Evolutionary conservation across 1,140 invertebrate genomes (phyloP).

Genomic region (Bombus waltoni): DNA sequence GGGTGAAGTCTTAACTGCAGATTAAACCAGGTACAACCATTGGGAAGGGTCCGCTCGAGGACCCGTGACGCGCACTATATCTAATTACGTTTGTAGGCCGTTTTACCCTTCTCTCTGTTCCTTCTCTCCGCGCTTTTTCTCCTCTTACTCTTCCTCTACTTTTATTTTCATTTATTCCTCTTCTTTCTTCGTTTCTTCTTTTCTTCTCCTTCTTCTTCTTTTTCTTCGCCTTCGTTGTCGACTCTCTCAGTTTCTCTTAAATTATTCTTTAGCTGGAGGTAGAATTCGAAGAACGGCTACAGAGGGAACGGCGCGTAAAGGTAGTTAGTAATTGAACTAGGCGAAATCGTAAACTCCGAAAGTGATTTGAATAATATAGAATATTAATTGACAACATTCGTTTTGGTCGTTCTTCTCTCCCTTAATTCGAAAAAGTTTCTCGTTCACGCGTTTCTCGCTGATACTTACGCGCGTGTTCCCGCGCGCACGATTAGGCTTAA

Average conservation of each 20-base stretch:
- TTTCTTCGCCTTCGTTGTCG: slow-evolving; percentile 55
- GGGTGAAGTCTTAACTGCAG: slow-evolving; percentile 52
- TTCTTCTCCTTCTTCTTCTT: neutral
- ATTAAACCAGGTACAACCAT: slow-evolving; percentile 69
- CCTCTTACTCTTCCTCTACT: too few relatives aligned
- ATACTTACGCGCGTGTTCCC: neutral
- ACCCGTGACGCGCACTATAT: slow-evolving; percentile 14
- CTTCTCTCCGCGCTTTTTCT: neutral
- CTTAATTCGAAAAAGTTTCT: neutral
- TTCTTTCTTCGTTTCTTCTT: neutral
- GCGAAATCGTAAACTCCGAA: slow-evolving; percentile 33
- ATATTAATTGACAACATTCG: slow-evolving; percentile 80
- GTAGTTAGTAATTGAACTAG: slow-evolving; percentile 71
- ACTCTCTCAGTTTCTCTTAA: slow-evolving; percentile 13
- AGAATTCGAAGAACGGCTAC: slow-evolving; percentile 57
- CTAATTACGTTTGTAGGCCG: slow-evolving; percentile 58
- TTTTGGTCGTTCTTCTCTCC: slow-evolving; percentile 67
- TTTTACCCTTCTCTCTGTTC: slow-evolving; percentile 21
- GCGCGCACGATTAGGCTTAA: neutral
- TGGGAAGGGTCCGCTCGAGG: slow-evolving; percentile 29
- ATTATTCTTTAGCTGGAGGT: slow-evolving; percentile 49
- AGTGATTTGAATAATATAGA: slow-evolving; percentile 2
- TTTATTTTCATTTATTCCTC: slow-evolving; percentile 29
- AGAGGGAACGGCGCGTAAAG: slow-evolving; percentile 54
- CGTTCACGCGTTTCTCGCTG: neutral